These are phyloP conservation scores for Drosophila neutralis DNA, from an alignment of 2,888 invertebrate genomes.

Conservation along the genomic window DNA sequence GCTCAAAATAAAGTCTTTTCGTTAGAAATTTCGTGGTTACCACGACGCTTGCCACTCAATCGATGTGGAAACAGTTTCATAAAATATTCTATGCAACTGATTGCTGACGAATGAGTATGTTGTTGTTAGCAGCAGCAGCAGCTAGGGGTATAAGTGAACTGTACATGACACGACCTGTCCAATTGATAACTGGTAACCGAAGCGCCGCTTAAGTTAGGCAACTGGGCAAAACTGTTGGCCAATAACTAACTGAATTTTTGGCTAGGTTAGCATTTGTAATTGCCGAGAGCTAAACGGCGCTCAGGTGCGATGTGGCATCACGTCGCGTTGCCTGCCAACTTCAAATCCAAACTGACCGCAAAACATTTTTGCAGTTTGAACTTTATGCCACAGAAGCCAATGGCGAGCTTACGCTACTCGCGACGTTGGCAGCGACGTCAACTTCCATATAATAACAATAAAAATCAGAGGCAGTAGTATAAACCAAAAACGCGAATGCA, in stretches of 20 bases:
- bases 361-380: slow-evolving; percentile 80
- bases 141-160: not conserved
- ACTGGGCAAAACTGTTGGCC: slow-evolving; percentile 8
- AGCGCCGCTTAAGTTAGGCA: slow-evolving; percentile 10
- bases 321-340: slow-evolving; percentile 76
- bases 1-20: not conserved
- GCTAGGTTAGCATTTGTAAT: slow-evolving; percentile 45
- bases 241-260: slow-evolving; percentile 22
- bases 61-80: not conserved
- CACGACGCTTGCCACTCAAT: not conserved
- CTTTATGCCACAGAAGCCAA: slow-evolving; percentile 66
- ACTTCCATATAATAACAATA: slow-evolving; percentile 73
- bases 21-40: not conserved
- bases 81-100: not conserved
- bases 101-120: slow-evolving; percentile 3
- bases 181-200: slow-evolving; percentile 21
- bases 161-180: slow-evolving; percentile 24
- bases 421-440: slow-evolving; percentile 60
- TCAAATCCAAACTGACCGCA: slow-evolving; percentile 81
- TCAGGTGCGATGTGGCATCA: slow-evolving; percentile 38
- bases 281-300: slow-evolving; percentile 13
- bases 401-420: slow-evolving; percentile 31
- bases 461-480: slow-evolving; percentile 69
- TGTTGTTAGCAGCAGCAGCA: not conserved
- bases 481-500: slow-evolving; percentile 63